Conservation (phyloP, 2,113 vertebrate species). For the Eolophus roseicapilla region DNA sequence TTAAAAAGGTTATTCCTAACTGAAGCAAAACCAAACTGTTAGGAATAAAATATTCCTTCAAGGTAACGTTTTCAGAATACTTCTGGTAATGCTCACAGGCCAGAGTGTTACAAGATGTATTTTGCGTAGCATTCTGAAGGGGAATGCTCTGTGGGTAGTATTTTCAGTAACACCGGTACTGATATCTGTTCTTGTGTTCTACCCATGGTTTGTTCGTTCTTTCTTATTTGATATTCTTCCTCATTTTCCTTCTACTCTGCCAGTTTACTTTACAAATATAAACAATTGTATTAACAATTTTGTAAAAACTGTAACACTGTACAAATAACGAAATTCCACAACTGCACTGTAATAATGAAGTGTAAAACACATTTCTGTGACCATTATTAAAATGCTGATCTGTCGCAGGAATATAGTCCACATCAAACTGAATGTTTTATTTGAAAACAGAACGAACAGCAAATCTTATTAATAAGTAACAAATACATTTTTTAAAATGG, state of each 20-base stretch:
- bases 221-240: background rate
- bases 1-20: background rate
- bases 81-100: background rate
- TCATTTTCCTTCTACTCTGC: background rate
- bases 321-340: background rate
- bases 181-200: background rate
- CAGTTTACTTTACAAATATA: background rate
- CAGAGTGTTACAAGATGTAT: background rate
- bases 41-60: background rate
- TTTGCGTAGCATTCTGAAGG: background rate
- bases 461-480: background rate
- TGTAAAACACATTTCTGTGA: background rate
- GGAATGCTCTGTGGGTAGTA: background rate
- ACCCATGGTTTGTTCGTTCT: background rate
- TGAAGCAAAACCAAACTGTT: background rate
- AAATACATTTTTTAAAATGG: background rate
- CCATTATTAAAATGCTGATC: background rate
- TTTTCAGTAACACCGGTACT: background rate
- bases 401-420: background rate
- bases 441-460: background rate
- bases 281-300: background rate
- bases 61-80: background rate
- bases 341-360: background rate
- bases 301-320: fast-evolving
- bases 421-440: background rate